A percentile compares a stretch with the other conserved stretches of the same genome.
These are phyloP conservation scores for Pangasianodon hypophthalmus DNA, from an alignment of 2,113 vertebrate genomes.

Conservation along the genomic window DNA sequence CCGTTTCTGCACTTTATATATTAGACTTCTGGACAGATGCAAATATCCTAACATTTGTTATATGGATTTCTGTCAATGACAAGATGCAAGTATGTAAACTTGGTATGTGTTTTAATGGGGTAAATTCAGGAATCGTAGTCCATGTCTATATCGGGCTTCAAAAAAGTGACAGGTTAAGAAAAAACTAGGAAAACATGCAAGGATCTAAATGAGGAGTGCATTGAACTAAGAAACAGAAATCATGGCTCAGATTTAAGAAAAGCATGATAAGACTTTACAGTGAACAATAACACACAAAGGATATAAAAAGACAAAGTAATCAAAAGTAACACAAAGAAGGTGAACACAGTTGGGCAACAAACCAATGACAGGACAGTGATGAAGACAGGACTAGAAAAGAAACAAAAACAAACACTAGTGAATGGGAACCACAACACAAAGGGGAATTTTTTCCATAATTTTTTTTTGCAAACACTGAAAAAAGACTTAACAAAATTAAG, in stretches of 20 bases:
- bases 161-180: neutral
- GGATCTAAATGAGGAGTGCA: neutral
- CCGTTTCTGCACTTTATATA: conserved; percentile 13
- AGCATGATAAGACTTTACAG: neutral
- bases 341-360: neutral
- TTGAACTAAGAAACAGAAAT: neutral
- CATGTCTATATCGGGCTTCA: neutral
- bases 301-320: too few relatives aligned
- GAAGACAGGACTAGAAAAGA: neutral
- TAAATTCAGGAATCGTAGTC: neutral
- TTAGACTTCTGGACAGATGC: neutral
- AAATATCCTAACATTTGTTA: neutral
- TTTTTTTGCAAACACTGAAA: neutral
- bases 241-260: neutral
- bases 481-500: neutral
- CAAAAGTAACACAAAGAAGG: neutral
- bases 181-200: neutral
- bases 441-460: neutral
- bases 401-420: neutral
- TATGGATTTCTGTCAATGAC: neutral
- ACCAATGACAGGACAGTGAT: neutral
- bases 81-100: neutral
- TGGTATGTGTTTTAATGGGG: neutral
- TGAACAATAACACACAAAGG: too few relatives aligned
- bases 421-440: neutral